These are phyloP conservation scores for Heteropelma amictum DNA, from an alignment of 2,888 invertebrate genomes.

Conservation along the genomic window DNA sequence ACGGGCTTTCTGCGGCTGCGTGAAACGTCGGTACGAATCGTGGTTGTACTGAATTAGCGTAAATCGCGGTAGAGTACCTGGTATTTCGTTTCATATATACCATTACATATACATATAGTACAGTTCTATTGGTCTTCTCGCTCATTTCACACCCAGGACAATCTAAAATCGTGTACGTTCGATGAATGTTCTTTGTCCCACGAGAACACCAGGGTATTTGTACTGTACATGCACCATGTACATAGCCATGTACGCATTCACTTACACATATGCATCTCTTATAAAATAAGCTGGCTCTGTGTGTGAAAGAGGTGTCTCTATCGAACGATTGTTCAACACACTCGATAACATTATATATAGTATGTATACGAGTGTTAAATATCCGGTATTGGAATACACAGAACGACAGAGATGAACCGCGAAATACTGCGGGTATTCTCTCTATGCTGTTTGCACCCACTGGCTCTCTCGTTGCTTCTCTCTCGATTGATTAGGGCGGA, in stretches of 20 bases:
- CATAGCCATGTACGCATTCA: neutral
- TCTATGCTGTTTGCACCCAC: neutral
- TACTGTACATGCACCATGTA: neutral
- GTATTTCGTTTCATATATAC: slow-evolving; percentile 18
- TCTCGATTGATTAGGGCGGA: slow-evolving; percentile 29
- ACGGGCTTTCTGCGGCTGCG: neutral
- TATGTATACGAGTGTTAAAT: slow-evolving; percentile 43
- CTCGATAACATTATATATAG: slow-evolving; percentile 34
- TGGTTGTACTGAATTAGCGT: slow-evolving; percentile 46
- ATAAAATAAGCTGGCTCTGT: too few species aligned
- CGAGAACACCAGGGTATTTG: slow-evolving; percentile 30
- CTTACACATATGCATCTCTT: too few species aligned
- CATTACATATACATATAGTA: slow-evolving; percentile 9
- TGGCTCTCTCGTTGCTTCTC: neutral
- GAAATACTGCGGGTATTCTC: slow-evolving; percentile 36
- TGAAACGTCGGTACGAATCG: neutral
- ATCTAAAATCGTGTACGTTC: slow-evolving; percentile 48
- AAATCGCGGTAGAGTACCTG: slow-evolving; percentile 15
- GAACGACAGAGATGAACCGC: slow-evolving; percentile 38
- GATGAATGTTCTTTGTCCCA: slow-evolving; percentile 56
- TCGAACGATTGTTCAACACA: slow-evolving; percentile 46
- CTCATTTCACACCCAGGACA: slow-evolving; percentile 48
- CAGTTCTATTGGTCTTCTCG: slow-evolving; percentile 41
- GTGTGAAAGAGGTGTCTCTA: slow-evolving; percentile 46
- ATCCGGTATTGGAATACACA: slow-evolving; percentile 41